phyloP scores from a whole-genome alignment of 1,140 invertebrate genomes.

The Diachasma alloeum region DNA sequence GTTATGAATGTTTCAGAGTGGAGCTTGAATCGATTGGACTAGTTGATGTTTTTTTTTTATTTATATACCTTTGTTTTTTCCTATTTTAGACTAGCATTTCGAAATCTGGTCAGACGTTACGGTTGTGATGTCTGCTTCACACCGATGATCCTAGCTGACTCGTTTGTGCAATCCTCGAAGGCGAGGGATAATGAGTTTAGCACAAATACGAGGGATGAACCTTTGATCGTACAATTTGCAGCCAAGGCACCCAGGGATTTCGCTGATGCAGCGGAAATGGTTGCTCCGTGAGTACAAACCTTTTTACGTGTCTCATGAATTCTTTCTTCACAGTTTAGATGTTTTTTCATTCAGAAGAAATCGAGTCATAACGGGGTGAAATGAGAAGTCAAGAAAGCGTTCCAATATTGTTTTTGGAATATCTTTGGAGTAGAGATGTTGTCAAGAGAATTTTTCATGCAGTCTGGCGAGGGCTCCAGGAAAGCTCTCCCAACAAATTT shows the following conservation, averaged over 20 bases:
- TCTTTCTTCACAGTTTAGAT: no score
- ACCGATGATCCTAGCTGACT: conserved; percentile 96
- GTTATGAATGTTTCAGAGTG: not conserved
- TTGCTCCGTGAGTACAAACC: conserved; percentile 74
- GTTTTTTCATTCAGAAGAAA: no score
- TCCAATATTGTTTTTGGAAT: no score
- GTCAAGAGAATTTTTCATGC: no score
- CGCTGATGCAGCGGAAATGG: conserved; percentile 82
- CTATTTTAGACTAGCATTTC: conserved; percentile 78
- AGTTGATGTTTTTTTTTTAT: not conserved
- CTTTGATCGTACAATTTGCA: conserved; percentile 94
- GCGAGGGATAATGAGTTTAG: conserved; percentile 90
- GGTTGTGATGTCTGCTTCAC: conserved; percentile 91
- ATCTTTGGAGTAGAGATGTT: no score
- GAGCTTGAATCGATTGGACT: no score
- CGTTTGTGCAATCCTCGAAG: conserved; percentile 87
- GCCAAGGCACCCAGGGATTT: conserved; percentile 87
- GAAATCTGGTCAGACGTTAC: conserved; percentile 83
- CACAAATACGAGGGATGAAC: conserved; percentile 80
- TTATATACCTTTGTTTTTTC: not conserved
- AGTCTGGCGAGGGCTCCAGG: no score
- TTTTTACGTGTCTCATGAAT: not conserved
- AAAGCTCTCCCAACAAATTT: no score
- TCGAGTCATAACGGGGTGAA: no score
- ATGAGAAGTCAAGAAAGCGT: no score